phyloP scores from a whole-genome alignment of 2,888 invertebrate species.

The Drosophila cracens region DNA sequence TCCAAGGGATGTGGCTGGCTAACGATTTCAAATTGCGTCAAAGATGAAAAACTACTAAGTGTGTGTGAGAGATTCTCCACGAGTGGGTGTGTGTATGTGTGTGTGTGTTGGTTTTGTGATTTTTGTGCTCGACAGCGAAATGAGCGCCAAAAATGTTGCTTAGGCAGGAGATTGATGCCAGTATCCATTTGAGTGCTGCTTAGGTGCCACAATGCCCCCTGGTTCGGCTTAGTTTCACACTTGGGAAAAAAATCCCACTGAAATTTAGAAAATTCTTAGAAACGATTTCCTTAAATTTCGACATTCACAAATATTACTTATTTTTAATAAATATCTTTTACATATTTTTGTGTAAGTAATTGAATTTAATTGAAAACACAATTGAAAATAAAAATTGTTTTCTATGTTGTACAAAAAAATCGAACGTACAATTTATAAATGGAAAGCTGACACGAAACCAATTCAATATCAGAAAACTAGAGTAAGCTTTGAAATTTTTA shows the following conservation, averaged over 20 bases:
- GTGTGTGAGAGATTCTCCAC: slow-evolving; percentile 5
- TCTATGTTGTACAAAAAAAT: not conserved
- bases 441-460: not conserved
- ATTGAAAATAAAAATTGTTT: not conserved
- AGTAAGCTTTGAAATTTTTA: not conserved
- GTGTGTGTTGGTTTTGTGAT: slow-evolving; percentile 44
- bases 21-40: slow-evolving; percentile 72
- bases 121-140: slow-evolving; percentile 67
- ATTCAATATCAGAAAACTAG: not conserved
- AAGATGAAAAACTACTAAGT: slow-evolving; percentile 65
- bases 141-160: slow-evolving; percentile 71
- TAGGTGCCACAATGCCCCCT: slow-evolving; percentile 44
- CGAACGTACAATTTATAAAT: not conserved
- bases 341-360: not conserved
- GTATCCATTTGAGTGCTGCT: slow-evolving; percentile 59
- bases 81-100: slow-evolving; percentile 12
- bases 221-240: slow-evolving; percentile 9
- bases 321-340: too few species aligned
- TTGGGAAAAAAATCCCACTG: not conserved
- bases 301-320: too few species aligned
- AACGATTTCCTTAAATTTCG: not conserved
- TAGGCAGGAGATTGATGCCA: slow-evolving; percentile 70
- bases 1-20: slow-evolving; percentile 45
- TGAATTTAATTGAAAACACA: not conserved
- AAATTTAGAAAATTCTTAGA: not conserved